A percentile compares a stretch with the other conserved stretches of the same genome.
Evolutionary conservation across 23 tunicate genomes (phyloP).

Genomic region (Aplidium turbinatum): DNA sequence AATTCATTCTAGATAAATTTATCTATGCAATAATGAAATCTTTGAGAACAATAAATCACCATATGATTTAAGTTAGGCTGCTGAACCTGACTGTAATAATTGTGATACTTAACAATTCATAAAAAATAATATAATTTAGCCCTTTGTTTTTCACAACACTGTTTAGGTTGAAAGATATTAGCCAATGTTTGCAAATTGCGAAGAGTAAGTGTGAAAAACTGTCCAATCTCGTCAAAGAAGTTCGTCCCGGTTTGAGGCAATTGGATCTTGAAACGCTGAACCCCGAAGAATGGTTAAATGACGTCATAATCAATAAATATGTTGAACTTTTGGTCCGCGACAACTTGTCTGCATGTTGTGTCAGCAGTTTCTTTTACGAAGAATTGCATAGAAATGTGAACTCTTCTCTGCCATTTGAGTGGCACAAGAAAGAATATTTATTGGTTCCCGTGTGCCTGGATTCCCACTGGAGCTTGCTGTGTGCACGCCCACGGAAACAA

Average conservation of each 20-base stretch:
- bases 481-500: constrained; percentile 17
- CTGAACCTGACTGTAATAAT: too few species aligned
- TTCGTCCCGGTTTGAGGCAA: constrained; percentile 64
- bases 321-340: constrained; percentile 36
- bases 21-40: too few species aligned
- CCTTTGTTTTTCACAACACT: background rate
- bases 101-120: too few species aligned
- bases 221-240: constrained; percentile 19
- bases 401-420: constrained; percentile 48
- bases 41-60: too few species aligned
- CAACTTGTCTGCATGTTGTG: constrained; percentile 10
- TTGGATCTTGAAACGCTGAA: constrained; percentile 59
- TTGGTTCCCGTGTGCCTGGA: constrained; percentile 62
- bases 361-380: constrained; percentile 84
- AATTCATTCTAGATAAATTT: too few species aligned
- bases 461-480: constrained; percentile 75
- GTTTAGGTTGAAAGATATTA: constrained; percentile 48
- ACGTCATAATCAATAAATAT: constrained; percentile 79
- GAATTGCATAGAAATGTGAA: constrained; percentile 43
- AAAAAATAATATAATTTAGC: too few species aligned
- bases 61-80: too few species aligned
- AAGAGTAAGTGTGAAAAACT: constrained; percentile 4
- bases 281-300: constrained; percentile 82
- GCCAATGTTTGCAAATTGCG: constrained; percentile 26
- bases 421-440: constrained; percentile 38